Evolutionary conservation across 2,888 invertebrate genomes (phyloP).

Genomic region (Periphyllus acericola): DNA sequence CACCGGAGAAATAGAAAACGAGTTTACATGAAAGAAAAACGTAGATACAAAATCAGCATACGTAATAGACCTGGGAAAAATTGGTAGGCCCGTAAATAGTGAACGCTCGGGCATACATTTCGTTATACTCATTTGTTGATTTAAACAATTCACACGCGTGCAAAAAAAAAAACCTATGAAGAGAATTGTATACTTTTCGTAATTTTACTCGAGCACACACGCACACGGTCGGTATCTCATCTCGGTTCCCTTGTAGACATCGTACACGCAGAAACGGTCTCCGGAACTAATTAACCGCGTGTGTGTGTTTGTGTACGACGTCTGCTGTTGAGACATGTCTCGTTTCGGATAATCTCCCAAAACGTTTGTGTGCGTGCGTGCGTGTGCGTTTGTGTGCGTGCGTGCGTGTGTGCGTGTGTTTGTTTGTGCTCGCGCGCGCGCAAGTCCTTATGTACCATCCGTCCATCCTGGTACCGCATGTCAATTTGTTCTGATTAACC

Average conservation of each 20-base stretch:
- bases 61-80: too few relatives aligned
- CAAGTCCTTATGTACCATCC: background rate
- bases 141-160: too few relatives aligned
- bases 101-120: too few relatives aligned
- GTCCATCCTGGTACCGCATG: conserved; percentile 22
- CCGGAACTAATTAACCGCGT: conserved; percentile 46
- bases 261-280: background rate
- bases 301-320: background rate
- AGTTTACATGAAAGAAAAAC: too few relatives aligned
- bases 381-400: background rate
- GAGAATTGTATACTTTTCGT: too few relatives aligned
- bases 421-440: background rate
- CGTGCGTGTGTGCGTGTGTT: background rate
- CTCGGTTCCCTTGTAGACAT: background rate
- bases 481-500: conserved; percentile 57
- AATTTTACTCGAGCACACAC: too few relatives aligned
- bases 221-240: too few relatives aligned
- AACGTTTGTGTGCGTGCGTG: conserved; percentile 3
- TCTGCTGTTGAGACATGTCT: conserved; percentile 24
- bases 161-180: too few relatives aligned
- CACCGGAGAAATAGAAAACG: too few relatives aligned
- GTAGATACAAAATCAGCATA: too few relatives aligned
- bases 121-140: too few relatives aligned
- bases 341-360: conserved; percentile 33
- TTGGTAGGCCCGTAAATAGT: too few relatives aligned